Conservation (phyloP, 1,140 invertebrate species). For the Physella acuta region DNA sequence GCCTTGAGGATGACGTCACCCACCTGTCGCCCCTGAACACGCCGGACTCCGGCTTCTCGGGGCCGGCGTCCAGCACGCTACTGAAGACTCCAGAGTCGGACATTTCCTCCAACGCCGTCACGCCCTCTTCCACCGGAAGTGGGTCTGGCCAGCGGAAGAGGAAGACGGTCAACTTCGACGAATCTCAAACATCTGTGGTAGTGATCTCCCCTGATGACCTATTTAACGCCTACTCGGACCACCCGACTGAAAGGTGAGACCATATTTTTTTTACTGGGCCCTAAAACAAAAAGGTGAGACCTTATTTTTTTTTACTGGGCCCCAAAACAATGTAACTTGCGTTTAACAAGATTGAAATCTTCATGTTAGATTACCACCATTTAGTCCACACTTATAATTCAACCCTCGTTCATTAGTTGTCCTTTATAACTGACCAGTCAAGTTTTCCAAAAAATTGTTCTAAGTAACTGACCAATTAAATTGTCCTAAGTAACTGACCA, state of each 20-base stretch:
- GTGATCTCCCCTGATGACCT: constrained; percentile 27
- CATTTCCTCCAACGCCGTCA: background rate
- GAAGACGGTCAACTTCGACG: constrained; percentile 23
- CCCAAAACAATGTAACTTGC: too few species aligned
- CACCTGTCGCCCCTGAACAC: background rate
- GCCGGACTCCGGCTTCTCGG: constrained; percentile 19
- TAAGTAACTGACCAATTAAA: too few species aligned
- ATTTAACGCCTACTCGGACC: constrained; percentile 21
- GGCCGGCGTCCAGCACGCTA: background rate
- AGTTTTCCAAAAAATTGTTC: too few species aligned
- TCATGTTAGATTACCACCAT: too few species aligned
- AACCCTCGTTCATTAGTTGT: too few species aligned
- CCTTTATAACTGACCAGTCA: too few species aligned
- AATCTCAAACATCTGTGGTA: constrained; percentile 24
- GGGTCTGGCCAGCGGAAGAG: constrained; percentile 6
- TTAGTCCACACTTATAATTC: too few species aligned
- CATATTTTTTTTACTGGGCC: background rate
- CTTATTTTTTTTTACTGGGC: too few species aligned
- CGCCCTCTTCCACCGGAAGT: constrained; percentile 13
- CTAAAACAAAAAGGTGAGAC: background rate
- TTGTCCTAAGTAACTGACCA: too few species aligned
- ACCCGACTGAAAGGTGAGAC: constrained; percentile 9
- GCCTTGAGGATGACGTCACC: background rate
- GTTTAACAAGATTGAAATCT: too few species aligned
- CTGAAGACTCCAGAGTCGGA: constrained; percentile 22